Percentiles rank a stretch among this genome's conserved stretches.
phyloP scores from a whole-genome alignment of 2,113 vertebrate species.

The Eurypyga helias region DNA sequence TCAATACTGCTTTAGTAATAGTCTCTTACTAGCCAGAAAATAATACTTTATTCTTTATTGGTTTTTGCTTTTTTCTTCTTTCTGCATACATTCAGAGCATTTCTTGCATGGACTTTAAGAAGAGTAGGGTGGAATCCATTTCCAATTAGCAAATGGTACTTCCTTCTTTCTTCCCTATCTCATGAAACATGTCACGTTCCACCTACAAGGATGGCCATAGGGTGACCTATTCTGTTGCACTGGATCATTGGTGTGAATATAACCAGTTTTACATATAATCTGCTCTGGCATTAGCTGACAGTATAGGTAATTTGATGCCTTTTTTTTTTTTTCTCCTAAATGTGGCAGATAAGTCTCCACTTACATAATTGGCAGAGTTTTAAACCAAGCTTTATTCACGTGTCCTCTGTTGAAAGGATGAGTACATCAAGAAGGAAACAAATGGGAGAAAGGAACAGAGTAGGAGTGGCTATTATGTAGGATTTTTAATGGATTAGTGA shows the following conservation, averaged over 20 bases:
- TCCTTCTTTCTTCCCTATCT: neutral
- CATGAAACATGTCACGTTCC: neutral
- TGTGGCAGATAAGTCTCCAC: neutral
- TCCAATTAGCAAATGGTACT: neutral
- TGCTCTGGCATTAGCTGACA: neutral
- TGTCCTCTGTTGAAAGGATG: neutral
- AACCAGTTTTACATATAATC: neutral
- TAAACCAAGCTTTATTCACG: neutral
- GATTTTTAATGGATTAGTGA: neutral
- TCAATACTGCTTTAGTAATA: neutral
- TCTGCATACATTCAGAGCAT: neutral
- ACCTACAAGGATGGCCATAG: neutral
- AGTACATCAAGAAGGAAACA: neutral
- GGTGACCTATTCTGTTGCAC: neutral
- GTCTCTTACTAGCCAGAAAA: neutral
- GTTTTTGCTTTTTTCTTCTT: neutral
- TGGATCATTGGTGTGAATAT: neutral
- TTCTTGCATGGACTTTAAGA: neutral
- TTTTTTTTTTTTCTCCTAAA: neutral
- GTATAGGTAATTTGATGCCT: neutral
- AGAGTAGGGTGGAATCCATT: neutral
- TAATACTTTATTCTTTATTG: neutral
- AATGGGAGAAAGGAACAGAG: neutral
- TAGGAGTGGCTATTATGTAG: neutral
- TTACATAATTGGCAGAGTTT: neutral